Base-by-base conservation (phyloP, 2,797 vertebrate genomes). In the Falco peregrinus region DNA sequence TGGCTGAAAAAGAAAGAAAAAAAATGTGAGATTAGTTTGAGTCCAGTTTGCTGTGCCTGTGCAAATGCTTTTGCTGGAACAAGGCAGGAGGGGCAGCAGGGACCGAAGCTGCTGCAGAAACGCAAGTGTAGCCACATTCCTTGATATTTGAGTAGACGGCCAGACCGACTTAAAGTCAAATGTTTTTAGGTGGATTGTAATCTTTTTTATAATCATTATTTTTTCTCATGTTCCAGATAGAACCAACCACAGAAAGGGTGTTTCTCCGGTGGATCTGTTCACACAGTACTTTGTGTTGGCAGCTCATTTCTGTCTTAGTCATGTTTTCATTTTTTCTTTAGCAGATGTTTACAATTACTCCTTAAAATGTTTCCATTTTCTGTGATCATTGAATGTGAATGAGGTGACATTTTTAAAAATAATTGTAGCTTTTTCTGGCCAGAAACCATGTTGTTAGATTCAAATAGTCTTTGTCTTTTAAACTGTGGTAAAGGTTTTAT, bases 301-400 rank as follows among this genome's bases (percentile, higher is more conserved):
- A 91, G 76, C 83, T 95, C 84, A 31, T 96, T 93, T 93, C 90
- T 95, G 74, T 74, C 96, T 87, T 90, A 90, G 91, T 95, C 83
- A 87, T 93, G 67, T 89, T 96, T 95, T 94, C 5, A 0, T 21
- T 93, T 94, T 91, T 94, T 53, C 87, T 93, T 64, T 87, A 87
- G 71, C 95, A 97, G 93, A 96, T 95, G 95, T 96, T 96, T 96
- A 96, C 88, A 96, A 96, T 96, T 96, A 96, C 71, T 94, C 53
- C 84, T 85, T 89, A 95, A 95, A 94, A 95, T 92, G 81, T 94
- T 97, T 95, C 94, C 91, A 94, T 95, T 97, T 96, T 96, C 94
- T 95, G 86, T 94, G 84, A 96, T 95, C 94, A 96, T 5, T 92
- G 91, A 96, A 92, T 94, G 88, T 54, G 93, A 95, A 95, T 92